These are phyloP conservation scores for Dipodomys merriami DNA, from an alignment of 2,113 vertebrate genomes.

Conservation along the genomic window DNA sequence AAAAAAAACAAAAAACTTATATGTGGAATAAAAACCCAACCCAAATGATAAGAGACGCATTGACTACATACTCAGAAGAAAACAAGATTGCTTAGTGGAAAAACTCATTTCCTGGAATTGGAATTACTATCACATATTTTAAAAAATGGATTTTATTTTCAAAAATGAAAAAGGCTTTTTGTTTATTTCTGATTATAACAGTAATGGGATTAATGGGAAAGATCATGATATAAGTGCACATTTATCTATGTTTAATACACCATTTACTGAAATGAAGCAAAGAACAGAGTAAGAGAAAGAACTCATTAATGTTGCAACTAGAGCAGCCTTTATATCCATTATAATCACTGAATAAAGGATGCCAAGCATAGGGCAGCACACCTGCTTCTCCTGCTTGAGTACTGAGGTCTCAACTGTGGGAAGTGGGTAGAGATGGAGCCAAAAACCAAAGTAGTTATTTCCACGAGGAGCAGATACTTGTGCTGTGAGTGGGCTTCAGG, in stretches of 20 bases:
- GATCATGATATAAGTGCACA: conserved; percentile 40
- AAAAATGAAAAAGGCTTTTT: conserved; percentile 68
- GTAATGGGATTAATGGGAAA: conserved; percentile 66
- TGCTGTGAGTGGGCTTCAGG: background rate
- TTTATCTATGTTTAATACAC: conserved; percentile 43
- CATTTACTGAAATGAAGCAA: conserved; percentile 64
- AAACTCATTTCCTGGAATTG: conserved; percentile 70
- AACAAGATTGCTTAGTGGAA: conserved; percentile 44
- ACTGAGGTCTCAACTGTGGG: background rate
- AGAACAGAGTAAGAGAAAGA: conserved; percentile 43
- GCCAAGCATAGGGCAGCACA: background rate
- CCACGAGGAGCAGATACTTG: background rate
- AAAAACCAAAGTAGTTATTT: background rate
- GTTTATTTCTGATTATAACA: conserved; percentile 66
- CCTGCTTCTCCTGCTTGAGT: background rate
- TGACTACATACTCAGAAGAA: conserved; percentile 59
- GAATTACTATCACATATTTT: conserved; percentile 49
- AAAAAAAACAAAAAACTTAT: too few relatives aligned
- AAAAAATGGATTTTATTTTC: conserved; percentile 66
- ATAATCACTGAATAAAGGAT: background rate
- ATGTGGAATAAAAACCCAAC: too few relatives aligned
- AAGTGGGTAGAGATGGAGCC: background rate
- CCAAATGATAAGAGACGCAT: background rate
- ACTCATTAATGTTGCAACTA: conserved; percentile 57
- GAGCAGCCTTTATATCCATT: background rate